Percentiles rank a stretch among this genome's conserved stretches.
phyloP scores from a whole-genome alignment of 2,888 invertebrate species.

The Rhaphigaster nebulosa region DNA sequence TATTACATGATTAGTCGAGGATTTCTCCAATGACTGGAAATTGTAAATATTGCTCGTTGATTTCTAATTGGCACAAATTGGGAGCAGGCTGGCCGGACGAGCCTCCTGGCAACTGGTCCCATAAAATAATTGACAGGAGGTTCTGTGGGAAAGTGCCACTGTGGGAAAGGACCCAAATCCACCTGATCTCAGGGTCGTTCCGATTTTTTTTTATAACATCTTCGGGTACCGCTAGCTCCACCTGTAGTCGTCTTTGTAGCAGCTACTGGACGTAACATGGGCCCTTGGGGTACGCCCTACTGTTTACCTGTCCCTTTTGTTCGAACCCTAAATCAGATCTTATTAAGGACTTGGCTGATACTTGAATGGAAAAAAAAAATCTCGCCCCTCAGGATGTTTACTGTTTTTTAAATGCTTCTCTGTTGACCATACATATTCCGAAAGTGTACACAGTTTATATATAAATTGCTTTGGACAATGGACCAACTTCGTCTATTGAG shows the following conservation, averaged over 20 bases:
- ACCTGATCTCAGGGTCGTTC: neutral
- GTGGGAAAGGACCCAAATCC: conserved; percentile 39
- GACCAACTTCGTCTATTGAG: no score
- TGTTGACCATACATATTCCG: no score
- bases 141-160: conserved; percentile 16
- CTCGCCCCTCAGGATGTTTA: neutral
- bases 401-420: neutral
- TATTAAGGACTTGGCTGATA: neutral
- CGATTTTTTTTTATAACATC: conserved; percentile 16
- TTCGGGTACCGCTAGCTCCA: conserved; percentile 21
- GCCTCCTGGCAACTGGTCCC: neutral
- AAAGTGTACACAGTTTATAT: no score
- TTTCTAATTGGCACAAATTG: neutral
- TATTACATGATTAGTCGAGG: neutral
- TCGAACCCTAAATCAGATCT: neutral
- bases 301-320: neutral
- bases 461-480: no score
- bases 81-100: neutral
- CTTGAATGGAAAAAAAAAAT: neutral
- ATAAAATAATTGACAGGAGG: conserved; percentile 34
- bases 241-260: no score
- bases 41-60: neutral
- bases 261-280: neutral
- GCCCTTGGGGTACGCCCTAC: neutral
- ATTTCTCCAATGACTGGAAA: neutral